Evolutionary conservation across 2,113 vertebrate genomes (phyloP).

Genomic region (Bujurquina vittata): DNA sequence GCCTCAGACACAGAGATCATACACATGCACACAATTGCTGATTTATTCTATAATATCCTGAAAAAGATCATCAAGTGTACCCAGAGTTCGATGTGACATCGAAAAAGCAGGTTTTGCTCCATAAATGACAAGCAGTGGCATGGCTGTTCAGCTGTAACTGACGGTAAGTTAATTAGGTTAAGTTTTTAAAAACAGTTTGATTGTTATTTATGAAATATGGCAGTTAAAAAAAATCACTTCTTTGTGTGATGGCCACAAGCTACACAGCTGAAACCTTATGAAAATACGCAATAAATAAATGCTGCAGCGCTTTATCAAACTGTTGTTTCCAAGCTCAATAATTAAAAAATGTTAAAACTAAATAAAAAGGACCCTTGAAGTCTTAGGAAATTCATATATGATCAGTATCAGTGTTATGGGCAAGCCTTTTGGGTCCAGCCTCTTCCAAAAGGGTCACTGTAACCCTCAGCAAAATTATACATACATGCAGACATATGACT

Average conservation of each 20-base stretch:
- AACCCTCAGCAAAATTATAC: too few relatives aligned
- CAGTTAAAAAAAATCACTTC: background rate
- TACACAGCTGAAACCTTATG: background rate
- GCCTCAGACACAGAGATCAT: background rate
- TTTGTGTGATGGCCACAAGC: background rate
- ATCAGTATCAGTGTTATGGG: background rate
- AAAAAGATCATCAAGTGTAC: background rate
- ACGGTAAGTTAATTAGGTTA: background rate
- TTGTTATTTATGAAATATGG: background rate
- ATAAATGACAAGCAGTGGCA: background rate
- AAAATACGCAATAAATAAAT: background rate
- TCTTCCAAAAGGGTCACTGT: background rate
- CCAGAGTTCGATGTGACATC: background rate
- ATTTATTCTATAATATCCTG: background rate
- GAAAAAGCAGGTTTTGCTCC: background rate
- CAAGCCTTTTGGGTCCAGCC: background rate
- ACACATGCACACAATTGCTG: background rate
- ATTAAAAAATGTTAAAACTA: background rate
- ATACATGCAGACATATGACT: too few relatives aligned
- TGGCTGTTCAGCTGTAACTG: background rate
- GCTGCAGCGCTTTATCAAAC: background rate
- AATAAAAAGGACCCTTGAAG: background rate
- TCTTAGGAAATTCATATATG: background rate
- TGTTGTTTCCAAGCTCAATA: background rate
- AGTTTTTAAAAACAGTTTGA: too few relatives aligned